Conservation (phyloP, 2,888 invertebrate species). For the Clunio marinus region DNA sequence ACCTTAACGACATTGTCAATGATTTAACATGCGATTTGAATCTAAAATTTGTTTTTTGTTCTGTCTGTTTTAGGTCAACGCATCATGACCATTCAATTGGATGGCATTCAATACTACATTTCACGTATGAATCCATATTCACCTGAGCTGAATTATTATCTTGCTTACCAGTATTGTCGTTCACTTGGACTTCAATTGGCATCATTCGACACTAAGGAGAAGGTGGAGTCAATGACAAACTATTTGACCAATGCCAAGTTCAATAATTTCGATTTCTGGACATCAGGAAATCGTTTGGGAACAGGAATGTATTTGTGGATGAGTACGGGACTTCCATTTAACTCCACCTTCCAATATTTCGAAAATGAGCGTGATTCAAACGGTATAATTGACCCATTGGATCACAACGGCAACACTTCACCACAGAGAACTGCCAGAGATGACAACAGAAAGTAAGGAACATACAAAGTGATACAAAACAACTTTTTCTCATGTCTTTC, state of each 20-base stretch:
- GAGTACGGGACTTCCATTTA: slow-evolving; percentile 82
- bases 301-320: slow-evolving; percentile 87
- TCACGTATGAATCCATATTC: slow-evolving; percentile 84
- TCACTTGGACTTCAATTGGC: slow-evolving; percentile 79
- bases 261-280: slow-evolving; percentile 82
- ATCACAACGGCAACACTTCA: slow-evolving; percentile 68
- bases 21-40: no score
- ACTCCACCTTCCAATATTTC: slow-evolving; percentile 84
- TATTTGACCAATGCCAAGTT: slow-evolving; percentile 80
- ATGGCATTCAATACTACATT: slow-evolving; percentile 80
- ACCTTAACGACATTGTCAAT: no score
- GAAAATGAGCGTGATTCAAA: slow-evolving; percentile 55
- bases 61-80: slow-evolving; percentile 65
- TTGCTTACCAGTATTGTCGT: slow-evolving; percentile 83
- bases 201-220: slow-evolving; percentile 81
- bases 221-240: slow-evolving; percentile 77
- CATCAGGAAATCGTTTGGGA: slow-evolving; percentile 80
- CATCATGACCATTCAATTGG: slow-evolving; percentile 80
- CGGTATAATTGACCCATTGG: slow-evolving; percentile 55
- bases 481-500: slow-evolving; percentile 1
- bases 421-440: slow-evolving; percentile 74
- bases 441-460: slow-evolving; percentile 54
- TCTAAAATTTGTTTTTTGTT: slow-evolving; percentile 28
- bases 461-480: not conserved
- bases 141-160: slow-evolving; percentile 78